Base-by-base conservation (phyloP, 2,888 invertebrate genomes). In the Cabera pusaria region DNA sequence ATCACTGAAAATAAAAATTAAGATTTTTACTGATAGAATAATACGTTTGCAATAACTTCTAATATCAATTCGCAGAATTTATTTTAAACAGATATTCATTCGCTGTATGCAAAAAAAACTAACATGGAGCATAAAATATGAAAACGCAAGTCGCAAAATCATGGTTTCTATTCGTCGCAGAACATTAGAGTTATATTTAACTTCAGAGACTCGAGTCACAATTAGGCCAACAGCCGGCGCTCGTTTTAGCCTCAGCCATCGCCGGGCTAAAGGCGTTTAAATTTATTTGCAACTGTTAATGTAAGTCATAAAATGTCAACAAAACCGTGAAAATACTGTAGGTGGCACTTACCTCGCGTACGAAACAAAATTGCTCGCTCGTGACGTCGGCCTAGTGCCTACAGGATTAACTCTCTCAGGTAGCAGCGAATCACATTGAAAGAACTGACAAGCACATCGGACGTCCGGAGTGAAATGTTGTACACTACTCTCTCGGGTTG, bases 381-480 rank as follows among this genome's bases (percentile, higher is more conserved):
- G 90, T 29, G 93, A 93, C n/a, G 91, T 85, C 42, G 93, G 92
- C 49, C 92, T 88, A 49, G 92, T 92, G 74, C 91, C 93, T 57
- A 92, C 87, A 49, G 93, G 92, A 73, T 94, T 93, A 37, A 91
- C 87, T 68, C 94, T 91, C 74, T 95, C 95, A 44, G 95, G 95
- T 60, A 96, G 86, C 59, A 95, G 80, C 44, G 94, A 93, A 77
- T 95, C 94, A 74, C 93, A 92, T 88, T 95, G 93, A 82, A 93
- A 96, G 84, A 93, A 96, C 86, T 96, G 96, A 86, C 96, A 96
- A 55, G 91, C 96, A 81, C 96, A 96, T 58, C 96, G 93, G 46
- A 96, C 95, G 74, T 96, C 96, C 66, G 94, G 90, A 43, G 95
- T 92, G 58, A 90, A 92, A 57, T 93, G 91, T 60, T 93, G 91